These are phyloP conservation scores for Parazoanthus darwini DNA, from an alignment of 92 coral and sea anemone genomes.

Conservation along the genomic window DNA sequence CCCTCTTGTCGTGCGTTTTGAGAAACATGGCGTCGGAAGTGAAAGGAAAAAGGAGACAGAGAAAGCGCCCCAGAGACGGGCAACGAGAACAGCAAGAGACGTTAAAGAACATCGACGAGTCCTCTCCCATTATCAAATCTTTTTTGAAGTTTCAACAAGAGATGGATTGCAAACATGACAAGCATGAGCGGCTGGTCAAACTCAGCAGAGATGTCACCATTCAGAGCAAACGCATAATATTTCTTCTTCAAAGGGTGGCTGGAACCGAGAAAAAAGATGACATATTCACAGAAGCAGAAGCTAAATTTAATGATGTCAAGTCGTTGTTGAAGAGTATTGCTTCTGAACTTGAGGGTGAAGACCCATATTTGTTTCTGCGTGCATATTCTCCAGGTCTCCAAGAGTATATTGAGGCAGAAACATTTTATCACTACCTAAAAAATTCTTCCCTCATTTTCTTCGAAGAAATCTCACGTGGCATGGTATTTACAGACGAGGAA, in stretches of 20 bases:
- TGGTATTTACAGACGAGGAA: conserved; percentile 60
- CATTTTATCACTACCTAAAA: conserved; percentile 81
- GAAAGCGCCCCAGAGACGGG: conserved; percentile 36
- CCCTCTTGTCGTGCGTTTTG: background rate
- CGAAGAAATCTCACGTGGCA: conserved; percentile 61
- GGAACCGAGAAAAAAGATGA: conserved; percentile 68
- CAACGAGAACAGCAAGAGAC: conserved; percentile 25
- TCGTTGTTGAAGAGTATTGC: conserved; percentile 76
- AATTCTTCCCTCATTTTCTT: conserved; percentile 62
- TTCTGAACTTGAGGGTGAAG: conserved; percentile 77
- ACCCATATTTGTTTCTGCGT: conserved; percentile 69
- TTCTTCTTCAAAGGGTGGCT: conserved; percentile 73
- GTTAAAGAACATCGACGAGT: conserved; percentile 52
- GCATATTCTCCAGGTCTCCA: conserved; percentile 96
- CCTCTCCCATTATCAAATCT: conserved; percentile 67
- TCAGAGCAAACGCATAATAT: conserved; percentile 86
- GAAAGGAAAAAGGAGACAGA: conserved; percentile 28
- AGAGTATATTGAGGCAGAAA: conserved; percentile 85
- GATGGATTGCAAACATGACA: conserved; percentile 83
- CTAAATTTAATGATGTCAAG: conserved; percentile 72
- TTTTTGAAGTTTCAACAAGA: conserved; percentile 78
- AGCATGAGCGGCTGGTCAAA: conserved; percentile 93
- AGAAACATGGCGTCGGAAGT: conserved; percentile 57
- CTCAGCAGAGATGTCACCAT: conserved; percentile 92
- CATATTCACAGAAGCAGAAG: conserved; percentile 77